phyloP scores from a whole-genome alignment of 2,888 invertebrate genomes.

The Agrochola macilenta region DNA sequence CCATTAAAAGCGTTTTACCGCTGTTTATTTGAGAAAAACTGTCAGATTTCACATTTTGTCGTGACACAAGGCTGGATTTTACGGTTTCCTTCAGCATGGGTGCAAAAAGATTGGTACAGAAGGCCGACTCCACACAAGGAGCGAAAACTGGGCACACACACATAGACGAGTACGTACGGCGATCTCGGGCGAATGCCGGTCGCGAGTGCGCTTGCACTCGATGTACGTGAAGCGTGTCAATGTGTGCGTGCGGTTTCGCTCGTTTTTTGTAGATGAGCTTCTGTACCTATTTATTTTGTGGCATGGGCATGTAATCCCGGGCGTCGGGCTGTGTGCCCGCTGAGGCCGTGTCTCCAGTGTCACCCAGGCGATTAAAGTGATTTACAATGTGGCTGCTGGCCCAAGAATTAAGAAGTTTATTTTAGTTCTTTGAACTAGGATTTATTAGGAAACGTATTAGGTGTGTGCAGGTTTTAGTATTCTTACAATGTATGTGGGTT shows the following conservation, averaged over 20 bases:
- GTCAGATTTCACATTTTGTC: constrained; percentile 65
- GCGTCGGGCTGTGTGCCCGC: constrained; percentile 61
- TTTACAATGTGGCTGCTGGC: constrained; percentile 71
- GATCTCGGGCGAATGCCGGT: not conserved
- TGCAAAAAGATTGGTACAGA: constrained; percentile 1
- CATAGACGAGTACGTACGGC: too few species aligned
- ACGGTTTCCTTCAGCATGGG: constrained; percentile 59
- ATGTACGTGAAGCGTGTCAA: not conserved
- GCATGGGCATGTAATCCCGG: constrained; percentile 63
- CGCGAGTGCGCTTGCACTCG: not conserved
- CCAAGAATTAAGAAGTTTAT: constrained; percentile 67
- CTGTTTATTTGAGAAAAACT: constrained; percentile 60
- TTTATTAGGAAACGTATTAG: constrained; percentile 50
- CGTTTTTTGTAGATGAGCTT: not conserved
- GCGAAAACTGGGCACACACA: not conserved
- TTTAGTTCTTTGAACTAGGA: constrained; percentile 58
- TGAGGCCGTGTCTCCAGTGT: constrained; percentile 66
- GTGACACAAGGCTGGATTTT: constrained; percentile 64
- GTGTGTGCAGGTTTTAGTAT: constrained; percentile 28
- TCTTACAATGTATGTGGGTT: constrained; percentile 13
- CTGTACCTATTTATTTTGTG: constrained; percentile 24
- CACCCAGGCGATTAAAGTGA: constrained; percentile 73
- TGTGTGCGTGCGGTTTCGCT: not conserved
- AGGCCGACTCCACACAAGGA: not conserved
- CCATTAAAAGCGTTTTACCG: constrained; percentile 43